Percentiles rank a stretch among this genome's conserved stretches.
Conservation (phyloP, 1,140 invertebrate species). For the Octopus sinensis region DNA sequence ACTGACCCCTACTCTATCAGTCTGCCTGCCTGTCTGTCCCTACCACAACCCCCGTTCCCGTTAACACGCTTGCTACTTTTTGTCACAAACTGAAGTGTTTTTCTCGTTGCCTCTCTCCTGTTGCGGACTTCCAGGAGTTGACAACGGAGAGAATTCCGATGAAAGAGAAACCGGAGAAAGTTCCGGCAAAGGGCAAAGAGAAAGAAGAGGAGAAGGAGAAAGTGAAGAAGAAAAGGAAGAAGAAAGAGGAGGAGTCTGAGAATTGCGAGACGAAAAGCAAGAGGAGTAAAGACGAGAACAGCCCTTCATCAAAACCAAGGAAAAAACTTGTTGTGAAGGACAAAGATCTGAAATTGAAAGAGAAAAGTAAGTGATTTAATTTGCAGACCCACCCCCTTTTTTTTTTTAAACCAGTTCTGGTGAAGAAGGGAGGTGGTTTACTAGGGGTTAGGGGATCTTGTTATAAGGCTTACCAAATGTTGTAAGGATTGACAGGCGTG, state of each 20-base stretch:
- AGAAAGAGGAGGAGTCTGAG: constrained; percentile 23
- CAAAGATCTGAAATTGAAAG: constrained; percentile 12
- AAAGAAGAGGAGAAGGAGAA: constrained; percentile 38
- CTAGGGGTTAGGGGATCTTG: too few species aligned
- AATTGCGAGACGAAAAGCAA: constrained; percentile 24
- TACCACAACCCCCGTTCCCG: too few species aligned
- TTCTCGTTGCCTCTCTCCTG: too few species aligned
- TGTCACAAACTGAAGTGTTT: too few species aligned
- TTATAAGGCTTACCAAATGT: too few species aligned
- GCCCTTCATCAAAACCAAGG: not conserved
- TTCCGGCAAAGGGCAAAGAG: constrained; percentile 36
- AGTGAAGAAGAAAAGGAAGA: constrained; percentile 41
- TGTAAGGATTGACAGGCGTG: too few species aligned
- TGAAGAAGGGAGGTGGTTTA: too few species aligned
- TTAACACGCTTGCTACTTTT: too few species aligned
- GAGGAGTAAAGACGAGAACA: constrained; percentile 39
- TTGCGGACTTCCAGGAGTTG: too few species aligned
- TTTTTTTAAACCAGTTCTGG: not conserved
- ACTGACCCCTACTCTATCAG: too few species aligned
- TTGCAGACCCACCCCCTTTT: not conserved
- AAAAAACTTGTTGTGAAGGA: constrained; percentile 5
- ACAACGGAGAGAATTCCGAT: not conserved
- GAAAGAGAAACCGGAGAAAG: constrained; percentile 1
- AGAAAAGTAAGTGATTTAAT: not conserved
- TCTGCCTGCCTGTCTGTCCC: too few species aligned